Evolutionary conservation across 2,113 vertebrate species (phyloP), one percentile per base, ranked within the genome.

Genomic region (Ammodytes marinus): DNA sequence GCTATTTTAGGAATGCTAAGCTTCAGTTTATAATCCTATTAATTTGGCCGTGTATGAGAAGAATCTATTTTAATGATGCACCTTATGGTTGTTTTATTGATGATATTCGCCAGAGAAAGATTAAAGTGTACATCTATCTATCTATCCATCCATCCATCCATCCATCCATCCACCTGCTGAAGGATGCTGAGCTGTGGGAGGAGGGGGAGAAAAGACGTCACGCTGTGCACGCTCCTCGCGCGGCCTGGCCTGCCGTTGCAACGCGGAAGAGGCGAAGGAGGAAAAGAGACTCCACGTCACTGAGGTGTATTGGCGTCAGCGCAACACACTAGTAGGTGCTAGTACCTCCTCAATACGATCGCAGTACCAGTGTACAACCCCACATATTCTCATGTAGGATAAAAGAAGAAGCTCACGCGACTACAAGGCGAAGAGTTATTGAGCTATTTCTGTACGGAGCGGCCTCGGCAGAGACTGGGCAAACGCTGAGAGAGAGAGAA

Each of bases 251-350:
- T 59, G 86, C 35, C 82, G 74, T 60, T 0, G 77, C 80, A 92
- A 93, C 86, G 84, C 94, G 93, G 93, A 94, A 95, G 94, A 73
- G 88, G 77, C 77, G 82, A 57, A 68, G 71, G 75, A 79, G 75
- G 77, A 79, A 87, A 78, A 57, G 82, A 80, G 69, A 1, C 80
- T 94, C 93, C 94, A 94, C 95, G 95, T 95, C 95, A 95, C 90
- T 74, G 89, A 93, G 90, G 94, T 93, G 94, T 88, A 75, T 63
- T 35, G 77, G 78, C 88, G 88, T 91, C 88, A 88, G 82, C 55
- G 76, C 67, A 59, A 80, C 83, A 76, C 85, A 83, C 27, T 27
- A 27, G 27, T 27, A 82, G 84, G 86, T 77, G 82, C 88, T 74
- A 77, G 27, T 27, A 27, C 27, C 27, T 27, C 89, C 69, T 67